Base-by-base conservation (phyloP, 2,797 vertebrate species). In the Schizopygopsis malacanthus region DNA sequence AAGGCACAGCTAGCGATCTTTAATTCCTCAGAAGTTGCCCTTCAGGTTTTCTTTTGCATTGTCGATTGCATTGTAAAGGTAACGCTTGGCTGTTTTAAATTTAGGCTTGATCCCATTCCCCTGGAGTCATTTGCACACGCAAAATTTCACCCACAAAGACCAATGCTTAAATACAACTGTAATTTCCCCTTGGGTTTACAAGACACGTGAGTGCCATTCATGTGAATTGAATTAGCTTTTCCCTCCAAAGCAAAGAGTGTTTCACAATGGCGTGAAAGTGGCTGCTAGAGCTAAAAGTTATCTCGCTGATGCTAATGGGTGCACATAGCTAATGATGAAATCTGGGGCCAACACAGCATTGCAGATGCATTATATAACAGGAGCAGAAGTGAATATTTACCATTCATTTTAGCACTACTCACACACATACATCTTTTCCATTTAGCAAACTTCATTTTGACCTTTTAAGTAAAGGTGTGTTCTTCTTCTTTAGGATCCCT, bases 291-390 rank as follows among this genome's bases (percentile, higher is more conserved):
- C 39, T 59, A 91, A 87, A 87, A 82, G 84, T 92, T 93, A 80
- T 90, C 88, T 91, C 86, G 71, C 85, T 85, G 52, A 90, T 92
- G 92, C 92, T 88, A 93, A 93, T 93, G 85, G 86, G 85, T 86
- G 90, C 87, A 90, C 82, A 86, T 84, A 87, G 82, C 81, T 89
- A 83, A 85, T 95, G 92, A 93, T 94, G 91, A 93, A 94, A 94
- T 91, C 88, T 85, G 87, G 89, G 79, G 91, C 85, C 83, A 94
- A 91, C 89, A 88, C 89, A 86, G 87, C 88, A 78, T 83, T 65
- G 37, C 86, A 81, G 89, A 91, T 89, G 79, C 85, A 81, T 87
- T 88, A 78, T 78, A 70, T 84, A 84, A 84, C 70, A 80, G 16
- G 47, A 67, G 67, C 45, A 56, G 71, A 82, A 81, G 79, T 61